Percentiles rank a stretch among this genome's conserved stretches.
phyloP scores from a whole-genome alignment of 2,888 invertebrate species.

The Deilephila elpenor region DNA sequence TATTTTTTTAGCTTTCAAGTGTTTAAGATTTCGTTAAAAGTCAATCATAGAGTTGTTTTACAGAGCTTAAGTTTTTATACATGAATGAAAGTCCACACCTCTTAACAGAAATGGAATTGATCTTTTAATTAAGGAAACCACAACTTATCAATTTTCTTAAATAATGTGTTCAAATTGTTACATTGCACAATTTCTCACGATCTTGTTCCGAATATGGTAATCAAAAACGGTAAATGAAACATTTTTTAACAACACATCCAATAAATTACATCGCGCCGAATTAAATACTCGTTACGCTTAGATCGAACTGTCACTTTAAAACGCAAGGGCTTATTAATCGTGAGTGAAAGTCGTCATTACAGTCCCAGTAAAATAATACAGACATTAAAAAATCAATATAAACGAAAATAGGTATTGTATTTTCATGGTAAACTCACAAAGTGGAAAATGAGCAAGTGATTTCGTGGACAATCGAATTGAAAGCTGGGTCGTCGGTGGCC shows the following conservation, averaged over 20 bases:
- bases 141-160: too few species aligned
- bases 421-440: slow-evolving; percentile 44
- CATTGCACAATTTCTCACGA: neutral
- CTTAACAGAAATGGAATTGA: too few species aligned
- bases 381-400: slow-evolving; percentile 39
- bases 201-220: slow-evolving; percentile 10
- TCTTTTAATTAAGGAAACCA: too few species aligned
- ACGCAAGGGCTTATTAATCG: slow-evolving; percentile 7
- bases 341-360: slow-evolving; percentile 1
- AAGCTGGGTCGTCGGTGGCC: slow-evolving; percentile 49
- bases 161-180: too few species aligned
- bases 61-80: too few species aligned
- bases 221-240: slow-evolving; percentile 15
- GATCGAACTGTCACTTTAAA: neutral
- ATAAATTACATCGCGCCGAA: neutral
- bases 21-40: too few species aligned
- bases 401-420: slow-evolving; percentile 38
- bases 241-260: neutral
- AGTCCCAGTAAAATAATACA: neutral
- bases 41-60: too few species aligned
- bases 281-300: neutral
- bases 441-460: slow-evolving; percentile 51
- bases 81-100: too few species aligned
- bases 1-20: too few species aligned
- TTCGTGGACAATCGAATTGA: slow-evolving; percentile 53